phyloP scores from a whole-genome alignment of 2,888 invertebrate genomes.

The Physocephala rufipes region DNA sequence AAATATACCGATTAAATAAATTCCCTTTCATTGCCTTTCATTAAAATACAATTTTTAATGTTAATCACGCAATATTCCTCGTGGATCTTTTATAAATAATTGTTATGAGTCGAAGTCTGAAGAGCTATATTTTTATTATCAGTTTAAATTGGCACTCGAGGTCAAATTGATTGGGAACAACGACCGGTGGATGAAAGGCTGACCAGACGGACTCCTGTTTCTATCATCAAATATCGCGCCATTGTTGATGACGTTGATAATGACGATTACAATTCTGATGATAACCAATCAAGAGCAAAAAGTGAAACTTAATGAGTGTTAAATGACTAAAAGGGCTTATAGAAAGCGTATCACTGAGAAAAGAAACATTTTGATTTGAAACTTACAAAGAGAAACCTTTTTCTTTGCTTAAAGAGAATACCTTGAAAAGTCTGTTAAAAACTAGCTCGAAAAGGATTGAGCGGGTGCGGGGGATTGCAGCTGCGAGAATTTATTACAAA shows the following conservation, averaged over 20 bases:
- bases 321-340: no score
- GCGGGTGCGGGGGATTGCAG: not conserved
- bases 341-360: no score
- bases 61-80: not conserved
- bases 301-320: no score
- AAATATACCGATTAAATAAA: not conserved
- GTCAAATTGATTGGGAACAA: constrained; percentile 61
- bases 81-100: not conserved
- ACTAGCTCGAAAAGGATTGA: not conserved
- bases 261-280: no score
- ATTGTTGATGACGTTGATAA: not conserved
- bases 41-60: no score
- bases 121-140: constrained; percentile 54
- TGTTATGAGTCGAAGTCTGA: constrained; percentile 1
- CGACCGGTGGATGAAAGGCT: constrained; percentile 15
- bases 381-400: no score
- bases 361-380: no score
- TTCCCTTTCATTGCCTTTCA: no score
- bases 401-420: not conserved
- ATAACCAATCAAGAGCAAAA: no score
- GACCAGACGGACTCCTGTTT: not conserved
- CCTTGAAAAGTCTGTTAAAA: not conserved
- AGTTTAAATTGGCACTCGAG: constrained; percentile 64
- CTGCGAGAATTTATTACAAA: not conserved
- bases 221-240: constrained; percentile 31